Evolutionary conservation across 2,888 invertebrate genomes (phyloP).

Genomic region (Hemicrepidius hirtus): DNA sequence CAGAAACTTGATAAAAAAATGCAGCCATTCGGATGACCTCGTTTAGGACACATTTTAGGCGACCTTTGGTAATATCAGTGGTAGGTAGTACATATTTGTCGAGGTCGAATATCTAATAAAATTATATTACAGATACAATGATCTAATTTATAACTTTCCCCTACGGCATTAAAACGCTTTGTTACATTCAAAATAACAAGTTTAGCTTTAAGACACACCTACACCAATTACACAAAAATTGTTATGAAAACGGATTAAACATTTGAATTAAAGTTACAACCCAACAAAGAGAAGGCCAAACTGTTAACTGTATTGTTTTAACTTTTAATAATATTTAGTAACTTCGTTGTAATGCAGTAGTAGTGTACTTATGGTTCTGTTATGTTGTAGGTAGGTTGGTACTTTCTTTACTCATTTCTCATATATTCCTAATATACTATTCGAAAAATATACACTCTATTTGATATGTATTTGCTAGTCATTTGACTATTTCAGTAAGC

Average conservation of each 20-base stretch:
- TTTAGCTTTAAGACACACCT: neutral
- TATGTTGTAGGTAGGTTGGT: too few species aligned
- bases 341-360: too few species aligned
- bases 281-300: too few species aligned
- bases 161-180: constrained; percentile 16
- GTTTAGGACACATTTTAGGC: neutral
- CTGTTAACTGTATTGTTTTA: too few species aligned
- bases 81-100: neutral
- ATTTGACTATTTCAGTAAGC: too few species aligned
- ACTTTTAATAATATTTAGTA: too few species aligned
- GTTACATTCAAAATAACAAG: constrained; percentile 15
- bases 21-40: neutral
- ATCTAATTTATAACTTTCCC: constrained; percentile 15
- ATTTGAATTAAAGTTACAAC: neutral
- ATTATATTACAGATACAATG: neutral
- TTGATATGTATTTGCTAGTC: too few species aligned
- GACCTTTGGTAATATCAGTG: constrained; percentile 11
- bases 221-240: neutral
- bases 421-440: too few species aligned
- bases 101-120: constrained; percentile 8
- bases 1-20: too few species aligned
- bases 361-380: too few species aligned
- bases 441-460: too few species aligned
- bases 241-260: neutral
- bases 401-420: too few species aligned